Evolutionary conservation across 2,113 vertebrate genomes (phyloP).

Genomic region (Crotalus tigris): DNA sequence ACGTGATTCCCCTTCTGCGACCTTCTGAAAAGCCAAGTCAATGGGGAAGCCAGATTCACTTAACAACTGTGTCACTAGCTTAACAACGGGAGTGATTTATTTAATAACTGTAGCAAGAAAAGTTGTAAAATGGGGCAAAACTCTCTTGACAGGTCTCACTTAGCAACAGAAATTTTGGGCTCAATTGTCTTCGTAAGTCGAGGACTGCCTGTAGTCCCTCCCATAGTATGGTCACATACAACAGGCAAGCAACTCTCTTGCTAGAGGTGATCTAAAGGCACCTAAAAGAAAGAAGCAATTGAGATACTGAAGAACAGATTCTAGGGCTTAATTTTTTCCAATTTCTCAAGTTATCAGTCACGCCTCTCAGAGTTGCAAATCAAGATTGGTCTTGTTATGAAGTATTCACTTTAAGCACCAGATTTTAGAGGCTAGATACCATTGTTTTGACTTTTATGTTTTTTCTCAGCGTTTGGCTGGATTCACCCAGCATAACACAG

Average conservation of each 20-base stretch:
- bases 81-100: too few species aligned
- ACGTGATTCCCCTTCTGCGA: too few species aligned
- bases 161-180: too few species aligned
- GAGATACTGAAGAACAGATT: not conserved
- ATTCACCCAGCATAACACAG: not conserved
- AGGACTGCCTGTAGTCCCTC: not conserved
- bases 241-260: not conserved
- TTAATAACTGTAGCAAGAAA: too few species aligned
- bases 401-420: not conserved
- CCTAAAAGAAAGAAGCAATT: not conserved
- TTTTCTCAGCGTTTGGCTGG: not conserved
- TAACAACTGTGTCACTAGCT: too few species aligned
- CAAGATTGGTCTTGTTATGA: not conserved
- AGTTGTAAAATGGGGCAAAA: too few species aligned
- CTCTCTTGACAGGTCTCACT: too few species aligned
- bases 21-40: too few species aligned
- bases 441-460: not conserved
- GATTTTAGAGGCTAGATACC: not conserved
- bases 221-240: not conserved
- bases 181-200: too few species aligned
- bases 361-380: accelerated
- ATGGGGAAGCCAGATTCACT: too few species aligned
- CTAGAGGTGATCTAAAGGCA: not conserved
- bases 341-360: not conserved
- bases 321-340: not conserved